These are phyloP conservation scores for Meandrusa payeni DNA, from an alignment of 2,888 invertebrate species.

Conservation along the genomic window DNA sequence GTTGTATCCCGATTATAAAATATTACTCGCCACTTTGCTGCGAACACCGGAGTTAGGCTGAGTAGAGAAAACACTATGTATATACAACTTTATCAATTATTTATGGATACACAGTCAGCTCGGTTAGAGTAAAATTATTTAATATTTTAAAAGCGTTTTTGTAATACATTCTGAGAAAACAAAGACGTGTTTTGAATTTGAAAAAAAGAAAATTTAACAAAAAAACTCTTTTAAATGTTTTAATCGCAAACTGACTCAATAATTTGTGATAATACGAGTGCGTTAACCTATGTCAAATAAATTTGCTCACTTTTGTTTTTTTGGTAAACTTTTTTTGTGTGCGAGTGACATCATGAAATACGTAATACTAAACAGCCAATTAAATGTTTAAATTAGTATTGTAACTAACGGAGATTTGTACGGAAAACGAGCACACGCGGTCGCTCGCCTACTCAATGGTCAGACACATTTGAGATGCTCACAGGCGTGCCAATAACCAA, in stretches of 20 bases:
- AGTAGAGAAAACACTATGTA: not conserved
- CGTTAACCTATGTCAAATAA: not conserved
- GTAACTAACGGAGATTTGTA: no score
- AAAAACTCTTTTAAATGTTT: not conserved
- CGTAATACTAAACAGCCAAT: no score
- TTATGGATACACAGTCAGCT: no score
- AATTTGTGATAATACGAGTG: conserved; percentile 1
- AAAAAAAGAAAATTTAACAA: not conserved
- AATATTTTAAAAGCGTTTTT: not conserved
- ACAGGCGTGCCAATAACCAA: no score
- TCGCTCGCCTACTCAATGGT: no score
- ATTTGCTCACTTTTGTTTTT: not conserved
- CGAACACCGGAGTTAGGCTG: no score
- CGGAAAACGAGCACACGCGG: no score
- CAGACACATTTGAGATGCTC: no score
- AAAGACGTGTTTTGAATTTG: not conserved
- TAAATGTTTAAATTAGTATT: no score
- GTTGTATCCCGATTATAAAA: conserved; percentile 53
- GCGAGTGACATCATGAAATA: no score
- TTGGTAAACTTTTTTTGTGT: no score
- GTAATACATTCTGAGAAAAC: not conserved
- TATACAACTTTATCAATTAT: no score
- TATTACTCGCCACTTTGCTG: conserved; percentile 48
- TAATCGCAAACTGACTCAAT: not conserved
- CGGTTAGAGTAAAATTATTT: not conserved